Conservation (phyloP, 2,888 invertebrate species). For the Aromia moschata region DNA sequence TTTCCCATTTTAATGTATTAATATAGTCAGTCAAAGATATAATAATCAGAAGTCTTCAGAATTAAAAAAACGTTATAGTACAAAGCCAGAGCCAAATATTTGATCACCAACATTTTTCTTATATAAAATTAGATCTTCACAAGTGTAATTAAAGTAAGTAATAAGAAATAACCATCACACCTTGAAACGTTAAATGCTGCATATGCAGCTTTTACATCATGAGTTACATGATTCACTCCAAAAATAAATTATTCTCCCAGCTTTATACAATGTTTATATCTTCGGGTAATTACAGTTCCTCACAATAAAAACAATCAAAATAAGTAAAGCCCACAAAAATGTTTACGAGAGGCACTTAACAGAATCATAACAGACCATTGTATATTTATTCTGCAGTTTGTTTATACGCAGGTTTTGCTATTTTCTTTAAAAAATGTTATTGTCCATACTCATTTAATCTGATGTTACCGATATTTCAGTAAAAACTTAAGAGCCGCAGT, state of each 20-base stretch:
- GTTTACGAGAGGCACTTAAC: slow-evolving; percentile 17
- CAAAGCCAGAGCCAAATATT: no score
- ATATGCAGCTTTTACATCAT: slow-evolving; percentile 4
- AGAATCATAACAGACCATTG: slow-evolving; percentile 11
- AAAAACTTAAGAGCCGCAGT: no score
- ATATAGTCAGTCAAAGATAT: no score
- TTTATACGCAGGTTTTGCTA: slow-evolving; percentile 8
- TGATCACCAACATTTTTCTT: no score
- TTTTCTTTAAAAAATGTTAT: background rate
- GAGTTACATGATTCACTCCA: slow-evolving; percentile 8
- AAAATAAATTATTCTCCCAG: slow-evolving; percentile 6
- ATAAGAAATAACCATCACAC: background rate
- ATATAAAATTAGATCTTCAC: no score
- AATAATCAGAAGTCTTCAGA: no score
- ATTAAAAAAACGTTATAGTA: no score
- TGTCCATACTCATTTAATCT: background rate
- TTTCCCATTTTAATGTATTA: no score
- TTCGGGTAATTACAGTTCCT: slow-evolving; percentile 12
- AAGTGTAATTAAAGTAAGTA: no score
- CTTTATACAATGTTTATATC: slow-evolving; percentile 8
- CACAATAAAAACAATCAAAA: slow-evolving; percentile 22
- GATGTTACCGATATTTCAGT: background rate
- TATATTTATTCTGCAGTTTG: slow-evolving; percentile 15
- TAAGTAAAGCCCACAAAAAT: slow-evolving; percentile 20
- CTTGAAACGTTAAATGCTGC: background rate